Percentiles rank a stretch among this genome's conserved stretches.
phyloP scores from a whole-genome alignment of 64 coral and sea anemone species.

The Stylophora pistillata region DNA sequence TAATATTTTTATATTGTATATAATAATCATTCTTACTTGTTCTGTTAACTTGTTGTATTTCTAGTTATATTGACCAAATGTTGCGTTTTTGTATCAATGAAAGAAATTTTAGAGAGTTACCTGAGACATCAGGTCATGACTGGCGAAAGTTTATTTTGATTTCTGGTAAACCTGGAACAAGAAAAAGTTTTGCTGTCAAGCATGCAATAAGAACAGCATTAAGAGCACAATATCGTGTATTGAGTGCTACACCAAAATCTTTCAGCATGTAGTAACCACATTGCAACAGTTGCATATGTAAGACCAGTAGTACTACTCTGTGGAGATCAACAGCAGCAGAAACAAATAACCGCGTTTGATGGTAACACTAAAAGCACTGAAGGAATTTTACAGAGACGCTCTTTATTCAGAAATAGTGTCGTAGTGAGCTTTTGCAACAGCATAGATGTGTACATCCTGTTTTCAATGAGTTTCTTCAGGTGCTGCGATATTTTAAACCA shows the following conservation, averaged over 20 bases:
- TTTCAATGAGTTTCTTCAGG: neutral
- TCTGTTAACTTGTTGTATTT: too few relatives aligned
- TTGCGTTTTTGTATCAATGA: too few relatives aligned
- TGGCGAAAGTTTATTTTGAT: too few relatives aligned
- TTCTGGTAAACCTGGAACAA: too few relatives aligned
- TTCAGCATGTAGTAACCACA: conserved; percentile 35
- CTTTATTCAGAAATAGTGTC: neutral
- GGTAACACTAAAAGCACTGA: neutral
- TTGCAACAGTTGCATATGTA: conserved; percentile 5
- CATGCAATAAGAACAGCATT: too few relatives aligned
- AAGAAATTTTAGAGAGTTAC: too few relatives aligned
- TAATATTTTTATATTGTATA: too few relatives aligned
- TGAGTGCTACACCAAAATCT: conserved; percentile 36
- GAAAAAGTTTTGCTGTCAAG: too few relatives aligned
- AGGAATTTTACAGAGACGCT: neutral
- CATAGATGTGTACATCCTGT: too few relatives aligned
- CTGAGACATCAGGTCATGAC: too few relatives aligned
- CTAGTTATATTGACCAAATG: too few relatives aligned
- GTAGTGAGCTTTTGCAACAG: neutral
- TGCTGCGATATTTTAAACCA: neutral
- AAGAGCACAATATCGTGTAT: neutral
- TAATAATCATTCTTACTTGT: too few relatives aligned
- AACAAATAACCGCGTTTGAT: neutral
- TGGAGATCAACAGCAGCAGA: conserved; percentile 54
- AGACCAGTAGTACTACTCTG: conserved; percentile 38